Conservation (phyloP, 2,888 invertebrate genomes). For the Sarcophaga rosellei region DNA sequence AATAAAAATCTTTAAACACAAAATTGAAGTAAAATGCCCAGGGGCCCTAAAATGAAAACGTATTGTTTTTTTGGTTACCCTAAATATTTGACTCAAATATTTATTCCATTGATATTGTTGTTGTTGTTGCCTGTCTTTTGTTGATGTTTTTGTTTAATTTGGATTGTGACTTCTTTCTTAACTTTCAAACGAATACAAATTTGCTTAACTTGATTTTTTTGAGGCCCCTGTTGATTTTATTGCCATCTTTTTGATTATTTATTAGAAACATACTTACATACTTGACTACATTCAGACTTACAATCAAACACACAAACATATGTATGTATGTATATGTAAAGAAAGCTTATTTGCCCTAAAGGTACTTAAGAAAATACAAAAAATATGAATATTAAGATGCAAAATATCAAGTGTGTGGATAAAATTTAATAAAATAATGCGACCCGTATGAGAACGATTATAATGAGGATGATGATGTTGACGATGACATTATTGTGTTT, state of each 20-base stretch:
- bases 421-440: constrained; percentile 48
- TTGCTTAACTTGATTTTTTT: constrained; percentile 10
- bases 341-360: constrained; percentile 48
- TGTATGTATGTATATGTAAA: neutral
- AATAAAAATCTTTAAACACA: no score
- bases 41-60: no score
- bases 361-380: constrained; percentile 45
- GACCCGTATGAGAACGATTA: neutral
- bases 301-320: neutral
- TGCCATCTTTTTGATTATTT: neutral
- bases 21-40: no score
- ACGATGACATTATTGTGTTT: no score
- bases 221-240: constrained; percentile 14
- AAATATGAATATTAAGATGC: constrained; percentile 55
- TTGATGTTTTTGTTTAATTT: constrained; percentile 12
- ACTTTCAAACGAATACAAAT: neutral
- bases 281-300: neutral
- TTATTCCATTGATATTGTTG: neutral
- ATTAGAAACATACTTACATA: neutral
- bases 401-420: constrained; percentile 59
- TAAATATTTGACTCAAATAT: no score
- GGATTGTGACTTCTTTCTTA: neutral
- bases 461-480: no score
- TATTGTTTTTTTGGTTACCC: no score
- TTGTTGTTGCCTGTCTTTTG: neutral